Evolutionary conservation across 2,888 invertebrate genomes (phyloP), one percentile per base, ranked within the genome.

Genomic region (Prionchulus punctatus): DNA sequence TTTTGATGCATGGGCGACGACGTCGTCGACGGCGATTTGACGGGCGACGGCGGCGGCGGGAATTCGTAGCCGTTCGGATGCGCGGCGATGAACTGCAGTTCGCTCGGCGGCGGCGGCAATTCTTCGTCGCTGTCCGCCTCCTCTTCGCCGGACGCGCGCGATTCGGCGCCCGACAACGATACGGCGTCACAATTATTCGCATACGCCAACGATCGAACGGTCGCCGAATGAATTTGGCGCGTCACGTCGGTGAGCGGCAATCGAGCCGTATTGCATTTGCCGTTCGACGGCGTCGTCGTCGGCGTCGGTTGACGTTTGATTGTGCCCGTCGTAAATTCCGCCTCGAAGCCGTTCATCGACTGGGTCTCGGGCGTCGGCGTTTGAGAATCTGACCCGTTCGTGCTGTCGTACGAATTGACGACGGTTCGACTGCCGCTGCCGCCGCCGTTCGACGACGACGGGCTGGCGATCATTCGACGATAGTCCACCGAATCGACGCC

Each of bases 81-180:
- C n/a, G n/a, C n/a, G n/a, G n/a, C n/a, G n/a, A n/a, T n/a, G n/a
- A n/a, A n/a, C n/a, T n/a, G n/a, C n/a, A n/a, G n/a, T n/a, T n/a
- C n/a, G n/a, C n/a, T n/a, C 47, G 66, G 55, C 25, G 58, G 65
- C 2, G 67, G 67, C 49, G 66, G 64, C 42, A 60, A 58, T 42
- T 69, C 68, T 55, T 69, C 68, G 58, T 69, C 68, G 25, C 65
- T 65, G 58, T 68, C 68, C 2, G 61, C 61, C 50, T 66, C 66
- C 52, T 63, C 63, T 25, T 21, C 23, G 3, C 47, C 36, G 48
- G 45, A 45, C 28, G 30, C 47, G 25, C 54, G 45, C 2, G 54
- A 54, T 21, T 7, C 50, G 12, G 26, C 50, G 23, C 50, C 50
- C 3, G n/a, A 18, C 25, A 27, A 21, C 45, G 54, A 54, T 47